Evolutionary conservation across 1,140 invertebrate species (phyloP).

Genomic region (Eubasilissa regina): DNA sequence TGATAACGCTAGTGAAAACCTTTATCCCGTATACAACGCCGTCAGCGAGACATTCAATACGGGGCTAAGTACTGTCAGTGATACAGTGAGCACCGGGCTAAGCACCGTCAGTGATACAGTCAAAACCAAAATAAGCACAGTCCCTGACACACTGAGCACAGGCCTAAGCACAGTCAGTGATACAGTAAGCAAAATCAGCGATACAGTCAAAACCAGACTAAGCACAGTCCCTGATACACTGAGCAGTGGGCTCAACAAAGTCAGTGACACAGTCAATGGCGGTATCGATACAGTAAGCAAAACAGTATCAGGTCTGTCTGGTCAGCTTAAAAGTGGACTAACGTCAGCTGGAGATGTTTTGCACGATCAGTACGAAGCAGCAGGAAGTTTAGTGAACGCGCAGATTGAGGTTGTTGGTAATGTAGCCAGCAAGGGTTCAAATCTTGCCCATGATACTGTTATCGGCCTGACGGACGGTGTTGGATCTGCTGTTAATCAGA

Average conservation of each 20-base stretch:
- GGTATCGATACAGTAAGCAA: background rate
- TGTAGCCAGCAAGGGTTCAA: constrained; percentile 34
- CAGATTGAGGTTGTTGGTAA: constrained; percentile 40
- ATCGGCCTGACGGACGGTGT: constrained; percentile 19
- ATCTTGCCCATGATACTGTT: constrained; percentile 2
- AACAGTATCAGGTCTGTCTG: background rate
- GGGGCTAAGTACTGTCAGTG: constrained; percentile 15
- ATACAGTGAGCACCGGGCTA: background rate
- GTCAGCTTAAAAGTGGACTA: background rate
- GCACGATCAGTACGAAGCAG: constrained; percentile 18
- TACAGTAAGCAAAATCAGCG: constrained; percentile 32
- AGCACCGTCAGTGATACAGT: constrained; percentile 1
- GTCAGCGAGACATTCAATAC: constrained; percentile 23
- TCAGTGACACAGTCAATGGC: background rate
- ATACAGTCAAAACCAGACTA: background rate
- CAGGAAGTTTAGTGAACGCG: constrained; percentile 14
- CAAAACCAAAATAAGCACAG: constrained; percentile 12
- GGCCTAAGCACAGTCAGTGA: constrained; percentile 26
- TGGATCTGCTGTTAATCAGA: constrained; percentile 23
- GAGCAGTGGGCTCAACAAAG: background rate
- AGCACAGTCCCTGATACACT: no score
- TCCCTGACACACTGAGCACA: background rate
- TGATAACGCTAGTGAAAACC: constrained; percentile 6
- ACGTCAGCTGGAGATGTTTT: background rate
- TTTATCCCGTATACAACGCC: constrained; percentile 1